phyloP scores from a whole-genome alignment of 2,797 vertebrate genomes.

The Hozukius guyotensis region DNA sequence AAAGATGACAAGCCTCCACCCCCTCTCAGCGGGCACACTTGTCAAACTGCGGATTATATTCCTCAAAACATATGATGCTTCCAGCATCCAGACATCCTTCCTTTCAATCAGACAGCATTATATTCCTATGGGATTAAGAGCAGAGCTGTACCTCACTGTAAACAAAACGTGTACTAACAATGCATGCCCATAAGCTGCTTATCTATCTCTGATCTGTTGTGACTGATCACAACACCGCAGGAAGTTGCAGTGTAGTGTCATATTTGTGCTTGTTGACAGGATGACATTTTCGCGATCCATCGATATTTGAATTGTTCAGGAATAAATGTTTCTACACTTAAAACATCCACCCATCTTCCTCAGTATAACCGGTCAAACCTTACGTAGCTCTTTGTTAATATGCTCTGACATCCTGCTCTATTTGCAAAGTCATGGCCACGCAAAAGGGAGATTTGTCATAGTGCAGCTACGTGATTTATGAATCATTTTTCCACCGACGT shows the following conservation, averaged over 20 bases:
- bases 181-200: slow-evolving; percentile 6
- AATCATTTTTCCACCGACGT: slow-evolving; percentile 66
- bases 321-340: neutral
- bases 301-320: neutral
- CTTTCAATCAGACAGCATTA: neutral
- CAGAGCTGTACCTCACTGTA: neutral
- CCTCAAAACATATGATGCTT: neutral
- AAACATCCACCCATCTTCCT: neutral
- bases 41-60: slow-evolving; percentile 13
- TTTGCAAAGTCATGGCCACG: slow-evolving; percentile 26
- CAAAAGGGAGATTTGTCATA: slow-evolving; percentile 43
- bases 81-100: neutral
- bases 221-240: neutral
- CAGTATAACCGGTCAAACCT: neutral
- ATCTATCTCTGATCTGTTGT: slow-evolving; percentile 4
- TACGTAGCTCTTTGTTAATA: slow-evolving; percentile 16
- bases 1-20: slow-evolving; percentile 4
- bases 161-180: slow-evolving; percentile 11
- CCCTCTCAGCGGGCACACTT: neutral
- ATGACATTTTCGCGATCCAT: neutral
- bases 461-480: slow-evolving; percentile 47
- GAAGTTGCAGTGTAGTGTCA: neutral
- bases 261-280: neutral
- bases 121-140: slow-evolving; percentile 9
- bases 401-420: slow-evolving; percentile 8